A percentile compares a stretch with the other conserved stretches of the same genome.
Evolutionary conservation across 2,797 vertebrate species (phyloP).

Genomic region (Tokudaia tokunoshimensis): DNA sequence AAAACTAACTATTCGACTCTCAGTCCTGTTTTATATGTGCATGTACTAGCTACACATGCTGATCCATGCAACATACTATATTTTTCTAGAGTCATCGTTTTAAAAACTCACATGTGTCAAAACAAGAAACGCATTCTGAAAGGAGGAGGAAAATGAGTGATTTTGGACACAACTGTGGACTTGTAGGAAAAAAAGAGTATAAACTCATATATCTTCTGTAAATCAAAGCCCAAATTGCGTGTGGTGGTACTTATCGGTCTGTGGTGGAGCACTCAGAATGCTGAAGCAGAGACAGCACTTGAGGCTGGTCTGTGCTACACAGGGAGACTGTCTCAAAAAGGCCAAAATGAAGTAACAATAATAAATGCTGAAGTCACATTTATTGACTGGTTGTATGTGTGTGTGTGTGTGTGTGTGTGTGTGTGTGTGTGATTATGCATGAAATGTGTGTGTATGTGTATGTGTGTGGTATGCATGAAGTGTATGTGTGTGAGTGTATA

Average conservation of each 20-base stretch:
- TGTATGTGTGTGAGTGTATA: not conserved
- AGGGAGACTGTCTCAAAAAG: not conserved
- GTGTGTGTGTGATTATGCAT: not conserved
- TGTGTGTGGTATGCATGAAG: no score
- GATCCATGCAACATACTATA: not conserved
- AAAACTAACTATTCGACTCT: not conserved
- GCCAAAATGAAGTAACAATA: not conserved
- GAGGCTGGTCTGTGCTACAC: not conserved
- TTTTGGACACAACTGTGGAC: constrained; percentile 33
- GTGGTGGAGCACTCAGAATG: not conserved
- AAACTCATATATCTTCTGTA: not conserved
- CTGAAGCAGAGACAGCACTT: not conserved
- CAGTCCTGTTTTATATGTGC: not conserved
- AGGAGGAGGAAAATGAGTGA: constrained; percentile 1
- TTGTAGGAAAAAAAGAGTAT: constrained; percentile 22
- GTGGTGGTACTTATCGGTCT: not conserved
- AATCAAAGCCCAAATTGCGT: not conserved
- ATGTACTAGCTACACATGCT: not conserved
- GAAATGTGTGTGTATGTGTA: no score
- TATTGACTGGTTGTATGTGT: not conserved
- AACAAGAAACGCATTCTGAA: constrained; percentile 39
- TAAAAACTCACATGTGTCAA: constrained; percentile 50
- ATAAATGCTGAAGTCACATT: not conserved
- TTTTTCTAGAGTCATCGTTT: constrained; percentile 42
- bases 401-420: not conserved